Percentiles rank a stretch among this genome's conserved stretches.
These are phyloP conservation scores for Actinopyga echinites DNA, from an alignment of 53 echinoderm and acorn worm species.

Conservation along the genomic window DNA sequence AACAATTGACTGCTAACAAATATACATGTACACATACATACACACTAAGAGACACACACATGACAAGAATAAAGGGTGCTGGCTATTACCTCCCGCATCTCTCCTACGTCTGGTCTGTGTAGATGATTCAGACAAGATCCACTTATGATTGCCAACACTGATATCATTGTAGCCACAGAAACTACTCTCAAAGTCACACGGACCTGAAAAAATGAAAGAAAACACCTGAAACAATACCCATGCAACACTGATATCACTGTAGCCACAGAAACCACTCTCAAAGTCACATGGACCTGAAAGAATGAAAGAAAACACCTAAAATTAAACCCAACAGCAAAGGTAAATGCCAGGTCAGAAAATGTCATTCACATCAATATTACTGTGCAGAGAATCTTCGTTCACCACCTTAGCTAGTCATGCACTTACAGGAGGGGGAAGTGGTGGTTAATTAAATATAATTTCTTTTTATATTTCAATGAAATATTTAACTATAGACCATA, in stretches of 20 bases:
- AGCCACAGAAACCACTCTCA: conserved; percentile 41
- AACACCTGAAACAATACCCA: too few species aligned
- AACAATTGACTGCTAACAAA: too few species aligned
- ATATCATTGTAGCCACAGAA: conserved; percentile 49
- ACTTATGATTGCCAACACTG: conserved; percentile 43
- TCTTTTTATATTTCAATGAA: too few species aligned
- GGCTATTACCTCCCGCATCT: conserved; percentile 1
- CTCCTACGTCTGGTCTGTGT: not conserved
- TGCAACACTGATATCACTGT: conserved; percentile 46
- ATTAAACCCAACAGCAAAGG: too few species aligned
- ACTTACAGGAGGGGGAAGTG: too few species aligned
- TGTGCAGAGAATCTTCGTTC: too few species aligned
- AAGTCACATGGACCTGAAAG: conserved; percentile 52
- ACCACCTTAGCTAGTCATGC: too few species aligned
- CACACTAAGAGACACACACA: not conserved
- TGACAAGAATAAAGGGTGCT: not conserved
- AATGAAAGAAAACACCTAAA: too few species aligned
- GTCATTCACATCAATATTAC: too few species aligned
- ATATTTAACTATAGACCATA: too few species aligned
- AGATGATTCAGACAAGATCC: not conserved
- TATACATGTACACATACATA: not conserved
- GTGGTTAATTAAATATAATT: too few species aligned
- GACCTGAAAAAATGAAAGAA: conserved; percentile 11
- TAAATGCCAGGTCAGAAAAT: too few species aligned
- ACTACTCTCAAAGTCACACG: conserved; percentile 48